Evolutionary conservation across 2,888 invertebrate genomes (phyloP).

Genomic region (Dioctria linearis): DNA sequence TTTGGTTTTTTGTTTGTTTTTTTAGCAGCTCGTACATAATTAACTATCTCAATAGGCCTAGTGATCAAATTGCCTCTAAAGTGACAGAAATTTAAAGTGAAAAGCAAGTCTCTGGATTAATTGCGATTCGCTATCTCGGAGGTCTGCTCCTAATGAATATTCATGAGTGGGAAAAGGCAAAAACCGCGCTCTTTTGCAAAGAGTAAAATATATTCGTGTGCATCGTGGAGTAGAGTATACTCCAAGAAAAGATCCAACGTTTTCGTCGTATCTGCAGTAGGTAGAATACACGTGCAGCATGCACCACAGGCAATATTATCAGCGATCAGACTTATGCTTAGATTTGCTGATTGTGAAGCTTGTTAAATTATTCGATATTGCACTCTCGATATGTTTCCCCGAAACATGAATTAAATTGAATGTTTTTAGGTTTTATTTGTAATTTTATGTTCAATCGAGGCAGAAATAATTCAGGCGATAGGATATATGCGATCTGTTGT

Average conservation of each 20-base stretch:
- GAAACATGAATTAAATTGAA: conserved; percentile 29
- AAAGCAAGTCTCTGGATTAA: conserved; percentile 40
- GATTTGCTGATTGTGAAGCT: conserved; percentile 34
- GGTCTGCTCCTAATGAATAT: conserved; percentile 51
- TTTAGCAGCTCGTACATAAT: background rate
- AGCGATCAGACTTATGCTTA: conserved; percentile 28
- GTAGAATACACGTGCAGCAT: conserved; percentile 18
- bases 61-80: conserved; percentile 44
- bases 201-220: background rate
- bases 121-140: conserved; percentile 49
- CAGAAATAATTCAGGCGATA: too few relatives aligned
- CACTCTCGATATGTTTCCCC: background rate
- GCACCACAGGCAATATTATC: conserved; percentile 29
- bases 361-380: conserved; percentile 16
- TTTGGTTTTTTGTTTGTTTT: too few relatives aligned
- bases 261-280: conserved; percentile 6
- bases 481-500: too few relatives aligned
- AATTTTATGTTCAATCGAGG: too few relatives aligned
- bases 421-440: background rate
- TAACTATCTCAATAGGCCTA: conserved; percentile 15
- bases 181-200: conserved; percentile 9
- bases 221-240: background rate
- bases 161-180: conserved; percentile 37
- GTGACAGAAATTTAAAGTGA: conserved; percentile 39
- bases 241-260: conserved; percentile 6